phyloP scores from a whole-genome alignment of 2,113 vertebrate genomes.

The Xiphias gladius region DNA sequence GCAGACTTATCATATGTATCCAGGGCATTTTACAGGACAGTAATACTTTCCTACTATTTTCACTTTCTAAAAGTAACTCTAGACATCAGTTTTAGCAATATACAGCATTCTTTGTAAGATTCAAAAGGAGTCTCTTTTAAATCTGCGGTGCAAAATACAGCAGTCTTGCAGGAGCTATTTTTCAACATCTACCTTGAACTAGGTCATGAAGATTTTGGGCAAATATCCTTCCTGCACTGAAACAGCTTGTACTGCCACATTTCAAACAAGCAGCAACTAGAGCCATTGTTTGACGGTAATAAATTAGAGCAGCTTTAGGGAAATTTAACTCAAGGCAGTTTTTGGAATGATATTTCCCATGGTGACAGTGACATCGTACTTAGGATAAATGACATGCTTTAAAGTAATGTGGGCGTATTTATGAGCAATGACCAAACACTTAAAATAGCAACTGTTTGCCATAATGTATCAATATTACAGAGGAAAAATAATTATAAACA shows the following conservation, averaged over 20 bases:
- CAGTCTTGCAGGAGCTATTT: conserved; percentile 44
- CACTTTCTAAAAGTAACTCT: not conserved
- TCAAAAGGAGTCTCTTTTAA: conserved; percentile 11
- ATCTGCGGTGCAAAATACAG: not conserved
- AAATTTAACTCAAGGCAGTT: not conserved
- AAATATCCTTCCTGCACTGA: conserved; percentile 24
- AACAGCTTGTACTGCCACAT: conserved; percentile 63
- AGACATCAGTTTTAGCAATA: not conserved
- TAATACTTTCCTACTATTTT: not conserved
- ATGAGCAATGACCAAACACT: not conserved
- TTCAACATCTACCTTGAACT: conserved; percentile 7
- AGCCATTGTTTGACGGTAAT: conserved; percentile 32
- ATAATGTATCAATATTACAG: not conserved
- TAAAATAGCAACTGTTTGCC: not conserved
- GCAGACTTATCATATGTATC: not conserved
- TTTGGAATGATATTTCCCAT: conserved; percentile 9
- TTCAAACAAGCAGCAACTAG: conserved; percentile 61
- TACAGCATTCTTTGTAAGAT: not conserved
- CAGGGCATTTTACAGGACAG: not conserved
- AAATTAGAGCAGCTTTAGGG: conserved; percentile 41
- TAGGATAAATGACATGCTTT: conserved; percentile 5
- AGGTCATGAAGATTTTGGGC: not conserved
- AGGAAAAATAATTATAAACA: not conserved
- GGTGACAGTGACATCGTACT: not conserved
- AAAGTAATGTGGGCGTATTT: not conserved